phyloP scores from a whole-genome alignment of 2,888 invertebrate species.

The Agonopterix arenella region DNA sequence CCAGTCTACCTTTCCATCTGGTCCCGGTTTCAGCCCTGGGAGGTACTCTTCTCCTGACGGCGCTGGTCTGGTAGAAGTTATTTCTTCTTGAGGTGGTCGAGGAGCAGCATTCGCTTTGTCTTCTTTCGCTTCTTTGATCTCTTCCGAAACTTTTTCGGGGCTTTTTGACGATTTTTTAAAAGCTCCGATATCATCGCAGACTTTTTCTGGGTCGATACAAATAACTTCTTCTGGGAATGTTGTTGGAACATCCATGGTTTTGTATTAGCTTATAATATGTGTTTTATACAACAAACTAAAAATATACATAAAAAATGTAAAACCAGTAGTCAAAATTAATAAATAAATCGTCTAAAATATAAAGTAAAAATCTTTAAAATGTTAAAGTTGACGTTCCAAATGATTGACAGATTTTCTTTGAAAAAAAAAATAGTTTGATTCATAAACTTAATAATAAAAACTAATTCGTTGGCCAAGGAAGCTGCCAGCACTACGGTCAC shows the following conservation, averaged over 20 bases:
- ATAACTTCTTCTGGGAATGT: slow-evolving; percentile 45
- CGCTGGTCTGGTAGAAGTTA: slow-evolving; percentile 14
- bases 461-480: too few relatives aligned
- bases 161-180: slow-evolving; percentile 44
- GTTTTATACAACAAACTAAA: too few relatives aligned
- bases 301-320: too few relatives aligned
- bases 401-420: too few relatives aligned
- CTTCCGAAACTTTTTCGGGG: slow-evolving; percentile 29
- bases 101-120: neutral
- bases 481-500: too few relatives aligned
- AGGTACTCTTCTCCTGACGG: slow-evolving; percentile 36
- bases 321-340: too few relatives aligned
- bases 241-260: slow-evolving; percentile 21
- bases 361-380: too few relatives aligned
- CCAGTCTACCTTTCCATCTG: slow-evolving; percentile 85
- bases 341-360: too few relatives aligned
- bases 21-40: slow-evolving; percentile 75
- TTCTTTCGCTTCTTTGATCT: slow-evolving; percentile 18
- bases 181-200: slow-evolving; percentile 53
- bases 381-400: too few relatives aligned
- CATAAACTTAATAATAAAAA: too few relatives aligned
- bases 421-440: too few relatives aligned
- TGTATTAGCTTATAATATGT: too few relatives aligned
- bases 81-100: slow-evolving; percentile 12
- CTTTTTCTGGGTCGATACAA: slow-evolving; percentile 34